Conservation (phyloP, 2,797 vertebrate species). For the Chiroxiphia lanceolata region DNA sequence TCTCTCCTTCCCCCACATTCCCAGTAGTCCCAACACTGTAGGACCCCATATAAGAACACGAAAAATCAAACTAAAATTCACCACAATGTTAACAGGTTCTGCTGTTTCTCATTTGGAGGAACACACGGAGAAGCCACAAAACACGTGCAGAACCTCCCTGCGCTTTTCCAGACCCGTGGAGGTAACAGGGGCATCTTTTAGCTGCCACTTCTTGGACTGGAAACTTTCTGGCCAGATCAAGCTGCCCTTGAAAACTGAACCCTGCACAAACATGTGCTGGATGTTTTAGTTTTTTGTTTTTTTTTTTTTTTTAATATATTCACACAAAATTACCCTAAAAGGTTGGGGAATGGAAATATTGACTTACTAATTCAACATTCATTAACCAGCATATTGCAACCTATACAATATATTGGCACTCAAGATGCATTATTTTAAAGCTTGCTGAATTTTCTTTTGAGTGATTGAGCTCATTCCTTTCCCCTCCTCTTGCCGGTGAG, state of each 20-base stretch:
- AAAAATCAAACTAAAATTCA: background rate
- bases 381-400: slow-evolving; percentile 5
- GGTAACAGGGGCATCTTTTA: background rate
- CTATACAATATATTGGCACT: background rate
- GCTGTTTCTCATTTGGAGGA: background rate
- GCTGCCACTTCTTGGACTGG: background rate
- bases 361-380: slow-evolving; percentile 20
- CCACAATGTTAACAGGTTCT: background rate
- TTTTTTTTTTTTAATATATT: background rate
- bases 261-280: background rate
- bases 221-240: background rate
- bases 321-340: slow-evolving; percentile 16
- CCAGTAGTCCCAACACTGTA: background rate
- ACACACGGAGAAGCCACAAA: background rate
- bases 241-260: slow-evolving; percentile 4
- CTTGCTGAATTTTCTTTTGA: slow-evolving; percentile 28
- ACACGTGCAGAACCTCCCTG: background rate
- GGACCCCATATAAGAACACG: background rate
- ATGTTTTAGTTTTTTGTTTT: background rate
- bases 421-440: background rate
- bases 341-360: background rate
- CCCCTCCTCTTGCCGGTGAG: background rate
- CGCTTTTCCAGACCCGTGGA: background rate
- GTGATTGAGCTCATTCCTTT: background rate
- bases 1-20: background rate